Conservation (phyloP, 1,140 invertebrate genomes). For the Atta colombica region DNA sequence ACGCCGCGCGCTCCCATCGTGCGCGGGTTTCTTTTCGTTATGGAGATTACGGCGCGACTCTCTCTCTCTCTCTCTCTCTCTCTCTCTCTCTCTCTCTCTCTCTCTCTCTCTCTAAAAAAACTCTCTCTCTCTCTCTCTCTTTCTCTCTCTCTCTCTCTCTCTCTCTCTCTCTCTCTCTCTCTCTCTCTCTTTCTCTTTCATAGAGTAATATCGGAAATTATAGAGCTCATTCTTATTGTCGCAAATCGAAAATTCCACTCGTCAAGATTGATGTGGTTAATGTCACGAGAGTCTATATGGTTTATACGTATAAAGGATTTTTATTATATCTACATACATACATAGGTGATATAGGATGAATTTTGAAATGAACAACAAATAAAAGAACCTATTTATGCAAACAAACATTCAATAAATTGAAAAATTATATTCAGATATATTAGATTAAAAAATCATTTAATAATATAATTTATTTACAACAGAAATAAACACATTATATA, state of each 20-base stretch:
- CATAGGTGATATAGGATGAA: not conserved
- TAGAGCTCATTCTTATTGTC: conserved; percentile 16
- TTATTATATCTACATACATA: not conserved
- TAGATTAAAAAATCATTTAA: not conserved
- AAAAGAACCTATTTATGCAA: not conserved
- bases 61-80: not conserved
- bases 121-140: not conserved
- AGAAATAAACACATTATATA: not conserved
- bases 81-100: not conserved
- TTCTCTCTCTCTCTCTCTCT: not conserved
- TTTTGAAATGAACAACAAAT: not conserved
- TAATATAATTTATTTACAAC: not conserved
- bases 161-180: not conserved
- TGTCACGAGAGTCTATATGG: not conserved
- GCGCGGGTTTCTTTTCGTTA: conserved; percentile 25
- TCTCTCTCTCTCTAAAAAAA: not conserved
- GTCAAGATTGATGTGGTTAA: not conserved
- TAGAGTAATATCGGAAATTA: conserved; percentile 49
- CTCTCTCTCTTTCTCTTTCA: not conserved
- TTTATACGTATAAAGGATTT: not conserved
- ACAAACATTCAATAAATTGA: not conserved
- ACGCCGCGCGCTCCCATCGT: conserved; percentile 30
- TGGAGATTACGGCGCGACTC: conserved; percentile 40
- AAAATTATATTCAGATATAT: not conserved
- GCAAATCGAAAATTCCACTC: conserved; percentile 24